A percentile compares a stretch with the other conserved stretches of the same genome.
These are phyloP conservation scores for Myxocyprinus asiaticus DNA, from an alignment of 2,113 vertebrate genomes.

Conservation along the genomic window DNA sequence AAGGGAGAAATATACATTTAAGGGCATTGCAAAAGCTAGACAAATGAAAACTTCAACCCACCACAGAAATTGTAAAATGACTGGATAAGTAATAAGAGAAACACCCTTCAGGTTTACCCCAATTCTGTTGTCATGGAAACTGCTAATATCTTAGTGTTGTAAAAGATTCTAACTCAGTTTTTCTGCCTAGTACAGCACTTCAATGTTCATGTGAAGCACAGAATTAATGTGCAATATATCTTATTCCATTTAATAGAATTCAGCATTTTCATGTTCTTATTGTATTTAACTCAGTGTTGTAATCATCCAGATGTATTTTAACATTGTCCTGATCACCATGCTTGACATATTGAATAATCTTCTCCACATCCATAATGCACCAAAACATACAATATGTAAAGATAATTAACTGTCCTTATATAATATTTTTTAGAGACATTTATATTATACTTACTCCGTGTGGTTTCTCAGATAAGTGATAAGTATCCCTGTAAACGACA, in stretches of 20 bases:
- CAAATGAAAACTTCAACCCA: not conserved
- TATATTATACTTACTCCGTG: constrained; percentile 19
- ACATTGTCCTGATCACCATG: constrained; percentile 68
- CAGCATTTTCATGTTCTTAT: not conserved
- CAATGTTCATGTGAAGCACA: not conserved
- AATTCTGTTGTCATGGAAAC: constrained; percentile 42
- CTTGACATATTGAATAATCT: constrained; percentile 64
- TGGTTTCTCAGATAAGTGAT: not conserved
- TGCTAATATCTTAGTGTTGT: constrained; percentile 18
- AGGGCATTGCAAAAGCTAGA: not conserved
- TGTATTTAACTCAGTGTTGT: constrained; percentile 66
- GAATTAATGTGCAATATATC: not conserved
- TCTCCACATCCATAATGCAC: constrained; percentile 58
- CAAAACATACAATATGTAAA: not conserved
- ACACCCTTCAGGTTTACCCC: not conserved
- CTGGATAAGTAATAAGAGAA: constrained; percentile 3
- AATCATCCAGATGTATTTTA: constrained; percentile 63
- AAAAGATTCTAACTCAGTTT: constrained; percentile 16
- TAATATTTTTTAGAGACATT: no score
- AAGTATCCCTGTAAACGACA: not conserved
- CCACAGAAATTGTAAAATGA: not conserved
- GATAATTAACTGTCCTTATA: not conserved
- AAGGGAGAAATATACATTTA: not conserved
- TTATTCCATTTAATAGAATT: not conserved
- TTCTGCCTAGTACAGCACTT: not conserved